A percentile compares a stretch with the other conserved stretches of the same genome.
These are phyloP conservation scores for Anabacerthia variegaticeps DNA, from an alignment of 2,797 vertebrate species.

Conservation along the genomic window DNA sequence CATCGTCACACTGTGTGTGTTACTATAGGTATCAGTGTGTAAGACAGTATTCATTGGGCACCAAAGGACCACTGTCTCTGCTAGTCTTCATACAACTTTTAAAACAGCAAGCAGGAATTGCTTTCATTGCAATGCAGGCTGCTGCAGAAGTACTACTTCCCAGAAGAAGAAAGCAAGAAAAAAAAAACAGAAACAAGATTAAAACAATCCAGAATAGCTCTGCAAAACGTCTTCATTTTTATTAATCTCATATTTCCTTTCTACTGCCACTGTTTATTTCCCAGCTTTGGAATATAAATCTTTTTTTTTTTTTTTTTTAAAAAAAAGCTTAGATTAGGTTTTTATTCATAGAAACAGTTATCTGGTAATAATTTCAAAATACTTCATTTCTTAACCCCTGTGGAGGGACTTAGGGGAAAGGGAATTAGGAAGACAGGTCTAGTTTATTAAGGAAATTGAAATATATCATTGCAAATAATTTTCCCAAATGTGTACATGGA, in stretches of 20 bases:
- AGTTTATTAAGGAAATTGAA: constrained; percentile 61
- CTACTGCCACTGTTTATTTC: constrained; percentile 20
- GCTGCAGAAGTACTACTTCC: neutral
- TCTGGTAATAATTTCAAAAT: neutral
- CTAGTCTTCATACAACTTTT: neutral
- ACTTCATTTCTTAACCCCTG: constrained; percentile 33
- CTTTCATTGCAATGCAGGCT: neutral
- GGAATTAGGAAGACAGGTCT: constrained; percentile 52
- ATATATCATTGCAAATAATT: constrained; percentile 47
- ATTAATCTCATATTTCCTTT: constrained; percentile 44
- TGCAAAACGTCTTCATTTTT: constrained; percentile 40
- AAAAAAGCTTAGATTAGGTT: neutral
- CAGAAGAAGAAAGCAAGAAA: neutral
- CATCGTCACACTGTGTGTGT: constrained; percentile 11
- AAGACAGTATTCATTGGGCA: constrained; percentile 1
- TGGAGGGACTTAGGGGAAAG: constrained; percentile 34
- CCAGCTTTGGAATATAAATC: constrained; percentile 10
- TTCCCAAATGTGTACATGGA: constrained; percentile 52
- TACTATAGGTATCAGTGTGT: constrained; percentile 33
- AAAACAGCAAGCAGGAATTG: constrained; percentile 8
- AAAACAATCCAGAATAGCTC: constrained; percentile 21
- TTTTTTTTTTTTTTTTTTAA: neutral
- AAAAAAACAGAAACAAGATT: neutral
- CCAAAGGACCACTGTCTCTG: neutral
- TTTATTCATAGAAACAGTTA: constrained; percentile 40